Percentiles rank a stretch among this genome's conserved stretches.
These are phyloP conservation scores for Gobio gobio DNA, from an alignment of 2,113 vertebrate genomes.

Conservation along the genomic window DNA sequence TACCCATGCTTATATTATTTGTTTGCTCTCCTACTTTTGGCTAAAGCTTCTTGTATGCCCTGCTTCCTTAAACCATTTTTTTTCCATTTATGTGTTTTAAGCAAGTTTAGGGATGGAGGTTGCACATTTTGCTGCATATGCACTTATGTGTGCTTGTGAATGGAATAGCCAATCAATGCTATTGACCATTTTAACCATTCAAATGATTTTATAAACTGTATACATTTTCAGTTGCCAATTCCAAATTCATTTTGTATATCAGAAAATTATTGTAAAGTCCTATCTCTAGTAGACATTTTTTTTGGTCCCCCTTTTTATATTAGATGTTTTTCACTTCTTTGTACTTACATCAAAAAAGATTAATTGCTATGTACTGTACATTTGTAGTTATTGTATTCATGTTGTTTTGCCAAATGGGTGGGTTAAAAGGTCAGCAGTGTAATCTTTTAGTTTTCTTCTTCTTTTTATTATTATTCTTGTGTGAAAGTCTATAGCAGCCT, in stretches of 20 bases:
- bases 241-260: background rate
- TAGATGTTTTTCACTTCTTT: too few relatives aligned
- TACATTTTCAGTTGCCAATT: background rate
- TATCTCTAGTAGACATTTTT: background rate
- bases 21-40: background rate
- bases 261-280: too few relatives aligned
- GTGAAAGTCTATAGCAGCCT: too few relatives aligned
- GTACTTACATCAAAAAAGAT: too few relatives aligned
- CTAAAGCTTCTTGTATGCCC: background rate
- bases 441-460: too few relatives aligned
- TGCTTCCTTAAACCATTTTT: background rate
- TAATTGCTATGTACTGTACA: too few relatives aligned
- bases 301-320: background rate
- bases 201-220: background rate
- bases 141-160: background rate
- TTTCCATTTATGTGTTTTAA: background rate
- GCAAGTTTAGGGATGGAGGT: background rate
- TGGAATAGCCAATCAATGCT: background rate
- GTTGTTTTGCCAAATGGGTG: too few relatives aligned
- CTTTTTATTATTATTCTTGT: too few relatives aligned
- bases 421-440: too few relatives aligned
- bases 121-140: background rate
- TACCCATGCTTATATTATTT: constrained; percentile 6
- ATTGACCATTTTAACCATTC: background rate
- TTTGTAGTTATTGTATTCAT: too few relatives aligned